Percentiles rank a stretch among this genome's conserved stretches.
Conservation (phyloP, 2,888 invertebrate species). For the Hyposoter dolosus region DNA sequence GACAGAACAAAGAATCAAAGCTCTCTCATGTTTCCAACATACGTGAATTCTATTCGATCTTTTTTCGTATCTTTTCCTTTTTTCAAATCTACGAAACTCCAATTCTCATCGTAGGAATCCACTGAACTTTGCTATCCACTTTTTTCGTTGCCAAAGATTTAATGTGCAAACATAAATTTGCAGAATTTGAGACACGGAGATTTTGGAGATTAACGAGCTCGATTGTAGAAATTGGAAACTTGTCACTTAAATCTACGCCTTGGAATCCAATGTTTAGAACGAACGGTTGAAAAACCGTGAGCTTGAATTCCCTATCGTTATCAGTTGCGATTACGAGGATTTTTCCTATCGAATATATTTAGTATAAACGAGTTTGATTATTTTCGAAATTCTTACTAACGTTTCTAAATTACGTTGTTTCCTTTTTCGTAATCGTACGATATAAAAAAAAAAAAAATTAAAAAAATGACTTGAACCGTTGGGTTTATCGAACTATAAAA, state of each 20-base stretch:
- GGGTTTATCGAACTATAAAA: conserved; percentile 58
- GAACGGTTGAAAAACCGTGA: conserved; percentile 5
- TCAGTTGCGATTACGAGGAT: conserved; percentile 4
- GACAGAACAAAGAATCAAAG: conserved; percentile 45
- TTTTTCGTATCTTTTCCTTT: conserved; percentile 25
- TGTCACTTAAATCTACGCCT: neutral
- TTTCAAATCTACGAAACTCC: neutral
- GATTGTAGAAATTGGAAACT: neutral
- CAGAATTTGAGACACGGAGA: neutral
- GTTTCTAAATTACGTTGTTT: conserved; percentile 13
- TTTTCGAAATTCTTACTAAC: conserved; percentile 24
- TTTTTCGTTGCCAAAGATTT: neutral
- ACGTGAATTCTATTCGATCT: conserved; percentile 29
- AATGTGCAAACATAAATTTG: neutral
- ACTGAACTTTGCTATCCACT: neutral
- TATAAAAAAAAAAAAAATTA: conserved; percentile 14
- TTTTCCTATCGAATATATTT: conserved; percentile 20
- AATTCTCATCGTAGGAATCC: neutral
- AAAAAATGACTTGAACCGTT: conserved; percentile 38
- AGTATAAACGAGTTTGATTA: conserved; percentile 41
- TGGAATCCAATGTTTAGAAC: neutral
- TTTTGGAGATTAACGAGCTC: neutral
- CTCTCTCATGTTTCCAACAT: conserved; percentile 23
- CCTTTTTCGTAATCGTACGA: neutral
- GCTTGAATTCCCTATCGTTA: conserved; percentile 6